Evolutionary conservation across 2,797 vertebrate genomes (phyloP).

Genomic region (Danio choprae): DNA sequence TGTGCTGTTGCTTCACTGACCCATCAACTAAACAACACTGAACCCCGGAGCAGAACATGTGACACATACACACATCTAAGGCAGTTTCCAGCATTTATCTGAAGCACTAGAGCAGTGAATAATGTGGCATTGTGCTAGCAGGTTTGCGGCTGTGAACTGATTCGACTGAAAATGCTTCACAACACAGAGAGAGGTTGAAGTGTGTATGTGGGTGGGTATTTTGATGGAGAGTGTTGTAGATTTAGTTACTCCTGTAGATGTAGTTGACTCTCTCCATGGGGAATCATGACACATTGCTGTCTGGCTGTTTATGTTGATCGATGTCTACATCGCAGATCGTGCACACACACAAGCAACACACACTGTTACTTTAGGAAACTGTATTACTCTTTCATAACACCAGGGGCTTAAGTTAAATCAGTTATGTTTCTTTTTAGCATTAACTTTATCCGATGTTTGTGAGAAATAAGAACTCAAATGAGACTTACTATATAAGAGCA

Average conservation of each 20-base stretch:
- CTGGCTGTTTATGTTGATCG: conserved; percentile 41
- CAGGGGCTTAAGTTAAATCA: not conserved
- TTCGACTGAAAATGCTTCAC: conserved; percentile 16
- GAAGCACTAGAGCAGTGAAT: conserved; percentile 13
- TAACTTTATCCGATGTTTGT: conserved; percentile 11
- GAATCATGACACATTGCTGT: conserved; percentile 33
- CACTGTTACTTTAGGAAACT: conserved; percentile 15
- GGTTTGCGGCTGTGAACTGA: conserved; percentile 13
- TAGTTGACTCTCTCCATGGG: conserved; percentile 7
- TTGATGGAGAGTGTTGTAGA: conserved; percentile 4
- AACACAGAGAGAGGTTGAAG: not conserved
- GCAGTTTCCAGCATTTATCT: conserved; percentile 2
- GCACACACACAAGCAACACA: not conserved
- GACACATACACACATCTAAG: conserved; percentile 15
- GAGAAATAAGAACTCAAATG: conserved; percentile 16
- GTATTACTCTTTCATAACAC: conserved; percentile 2
- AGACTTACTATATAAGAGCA: not conserved
- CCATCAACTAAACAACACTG: conserved; percentile 21
- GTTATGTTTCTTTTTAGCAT: conserved; percentile 18
- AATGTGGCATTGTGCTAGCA: conserved; percentile 13
- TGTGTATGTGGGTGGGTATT: too few relatives aligned
- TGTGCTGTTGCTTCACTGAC: conserved; percentile 68
- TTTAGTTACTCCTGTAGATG: not conserved
- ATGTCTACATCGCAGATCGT: conserved; percentile 4
- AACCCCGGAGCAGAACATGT: conserved; percentile 60